A percentile compares a stretch with the other conserved stretches of the same genome.
phyloP scores from a whole-genome alignment of 2,888 invertebrate species.

The Mechanitis mazaeus region DNA sequence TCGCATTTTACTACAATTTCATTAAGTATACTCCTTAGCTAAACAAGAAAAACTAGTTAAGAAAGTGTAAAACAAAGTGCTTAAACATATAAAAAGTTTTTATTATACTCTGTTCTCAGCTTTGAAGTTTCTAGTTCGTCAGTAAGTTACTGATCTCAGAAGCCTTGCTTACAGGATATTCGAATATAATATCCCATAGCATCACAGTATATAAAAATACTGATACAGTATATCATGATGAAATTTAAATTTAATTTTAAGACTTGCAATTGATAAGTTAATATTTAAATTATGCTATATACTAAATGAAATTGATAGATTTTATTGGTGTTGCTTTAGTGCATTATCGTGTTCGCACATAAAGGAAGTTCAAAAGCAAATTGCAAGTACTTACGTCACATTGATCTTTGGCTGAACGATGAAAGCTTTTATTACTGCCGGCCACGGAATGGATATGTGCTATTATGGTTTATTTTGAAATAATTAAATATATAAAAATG shows the following conservation, averaged over 20 bases:
- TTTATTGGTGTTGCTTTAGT: slow-evolving; percentile 53
- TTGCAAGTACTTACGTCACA: slow-evolving; percentile 55
- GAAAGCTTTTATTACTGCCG: slow-evolving; percentile 63
- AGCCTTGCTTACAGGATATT: slow-evolving; percentile 12
- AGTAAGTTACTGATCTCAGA: slow-evolving; percentile 24
- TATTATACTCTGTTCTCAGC: slow-evolving; percentile 35
- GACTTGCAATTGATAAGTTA: not conserved
- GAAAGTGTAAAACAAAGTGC: slow-evolving; percentile 33
- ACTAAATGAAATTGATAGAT: slow-evolving; percentile 34
- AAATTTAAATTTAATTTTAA: too few relatives aligned
- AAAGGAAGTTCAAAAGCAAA: slow-evolving; percentile 61
- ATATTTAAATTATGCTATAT: not conserved
- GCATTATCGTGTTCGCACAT: slow-evolving; percentile 55
- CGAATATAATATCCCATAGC: not conserved
- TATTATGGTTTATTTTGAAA: slow-evolving; percentile 45
- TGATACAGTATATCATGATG: too few relatives aligned
- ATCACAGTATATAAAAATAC: not conserved
- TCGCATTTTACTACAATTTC: slow-evolving; percentile 21
- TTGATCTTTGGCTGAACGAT: slow-evolving; percentile 60
- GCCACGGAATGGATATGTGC: slow-evolving; percentile 62
- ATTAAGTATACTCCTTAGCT: slow-evolving; percentile 21
- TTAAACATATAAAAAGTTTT: slow-evolving; percentile 41
- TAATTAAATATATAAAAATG: slow-evolving; percentile 4
- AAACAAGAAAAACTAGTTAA: slow-evolving; percentile 31
- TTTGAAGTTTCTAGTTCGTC: slow-evolving; percentile 32